Evolutionary conservation across 2,797 vertebrate genomes (phyloP).

Genomic region (Micromesistius poutassou): DNA sequence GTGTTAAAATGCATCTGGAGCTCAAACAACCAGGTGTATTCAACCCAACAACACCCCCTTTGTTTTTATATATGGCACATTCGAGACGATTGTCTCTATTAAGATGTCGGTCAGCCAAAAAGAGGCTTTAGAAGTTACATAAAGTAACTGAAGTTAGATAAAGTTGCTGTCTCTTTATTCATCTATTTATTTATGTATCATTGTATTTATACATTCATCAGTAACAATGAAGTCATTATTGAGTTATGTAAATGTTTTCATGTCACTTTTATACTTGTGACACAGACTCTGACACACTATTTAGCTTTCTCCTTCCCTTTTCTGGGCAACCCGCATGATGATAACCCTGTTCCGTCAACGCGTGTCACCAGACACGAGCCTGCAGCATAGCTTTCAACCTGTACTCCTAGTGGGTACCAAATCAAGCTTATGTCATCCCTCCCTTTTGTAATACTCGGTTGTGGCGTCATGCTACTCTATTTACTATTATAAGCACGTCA

Average conservation of each 20-base stretch:
- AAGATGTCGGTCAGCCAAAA: background rate
- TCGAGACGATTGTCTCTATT: background rate
- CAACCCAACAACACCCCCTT: background rate
- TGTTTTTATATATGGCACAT: background rate
- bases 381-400: conserved; percentile 7
- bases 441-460: background rate
- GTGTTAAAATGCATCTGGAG: background rate
- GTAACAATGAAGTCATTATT: background rate
- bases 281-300: background rate
- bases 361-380: conserved; percentile 16
- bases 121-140: background rate
- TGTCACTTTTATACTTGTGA: background rate
- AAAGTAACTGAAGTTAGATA: too few relatives aligned
- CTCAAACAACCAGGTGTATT: conserved; percentile 1
- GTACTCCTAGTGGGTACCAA: background rate
- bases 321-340: conserved; percentile 19
- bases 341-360: conserved; percentile 24
- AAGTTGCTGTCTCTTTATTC: background rate
- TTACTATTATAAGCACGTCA: too few relatives aligned
- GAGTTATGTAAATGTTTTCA: background rate
- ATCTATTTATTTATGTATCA: background rate
- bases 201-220: background rate
- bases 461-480: background rate
- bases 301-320: conserved; percentile 20
- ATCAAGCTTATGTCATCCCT: background rate